Percentiles rank a stretch among this genome's conserved stretches.
Evolutionary conservation across 2,888 invertebrate genomes (phyloP).

Genomic region (Drosophila infuscata): DNA sequence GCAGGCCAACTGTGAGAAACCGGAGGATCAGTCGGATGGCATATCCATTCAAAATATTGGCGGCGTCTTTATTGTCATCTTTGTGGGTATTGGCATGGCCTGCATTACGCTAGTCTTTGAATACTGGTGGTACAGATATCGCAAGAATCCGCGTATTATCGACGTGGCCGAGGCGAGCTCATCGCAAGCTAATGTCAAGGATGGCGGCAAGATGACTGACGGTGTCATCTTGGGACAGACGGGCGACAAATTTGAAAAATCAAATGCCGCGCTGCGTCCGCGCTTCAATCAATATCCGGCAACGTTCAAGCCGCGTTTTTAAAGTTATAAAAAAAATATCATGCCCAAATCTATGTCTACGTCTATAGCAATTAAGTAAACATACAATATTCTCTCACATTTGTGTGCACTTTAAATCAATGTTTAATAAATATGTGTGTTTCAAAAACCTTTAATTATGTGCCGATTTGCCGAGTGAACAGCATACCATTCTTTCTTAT

Average conservation of each 20-base stretch:
- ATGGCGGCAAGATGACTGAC: constrained; percentile 78
- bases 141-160: constrained; percentile 88
- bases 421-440: constrained; percentile 28
- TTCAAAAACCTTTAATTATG: background rate
- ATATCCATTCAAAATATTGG: constrained; percentile 99
- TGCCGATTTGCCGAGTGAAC: background rate
- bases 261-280: constrained; percentile 82
- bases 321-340: constrained; percentile 30
- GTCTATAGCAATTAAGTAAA: constrained; percentile 46
- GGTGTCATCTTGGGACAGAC: constrained; percentile 82
- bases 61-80: constrained; percentile 98
- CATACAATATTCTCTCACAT: constrained; percentile 32
- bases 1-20: constrained; percentile 91
- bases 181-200: constrained; percentile 45
- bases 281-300: constrained; percentile 83
- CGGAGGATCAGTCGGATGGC: constrained; percentile 97
- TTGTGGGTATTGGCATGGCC: constrained; percentile 96
- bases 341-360: constrained; percentile 58
- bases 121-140: constrained; percentile 96
- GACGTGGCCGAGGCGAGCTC: constrained; percentile 87
- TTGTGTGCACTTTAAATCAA: constrained; percentile 55
- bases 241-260: constrained; percentile 82
- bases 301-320: constrained; percentile 83
- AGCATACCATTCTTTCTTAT: background rate
- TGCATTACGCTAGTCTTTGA: constrained; percentile 96